Base-by-base conservation (phyloP, 2,797 vertebrate species). In the Phataginus tetradactyla region DNA sequence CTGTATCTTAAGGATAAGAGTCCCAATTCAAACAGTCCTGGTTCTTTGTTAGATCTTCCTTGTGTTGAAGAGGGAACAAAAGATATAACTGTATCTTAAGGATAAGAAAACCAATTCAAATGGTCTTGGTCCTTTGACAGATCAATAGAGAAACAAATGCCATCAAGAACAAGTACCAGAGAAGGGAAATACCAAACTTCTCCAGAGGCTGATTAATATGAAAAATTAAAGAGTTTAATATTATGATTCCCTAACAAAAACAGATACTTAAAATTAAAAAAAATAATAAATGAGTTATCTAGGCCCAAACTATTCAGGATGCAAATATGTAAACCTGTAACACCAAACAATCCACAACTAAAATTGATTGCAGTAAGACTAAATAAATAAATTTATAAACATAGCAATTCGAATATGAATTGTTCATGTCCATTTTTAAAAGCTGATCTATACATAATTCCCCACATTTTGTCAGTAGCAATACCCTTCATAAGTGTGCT, bases 111-210 rank as follows among this genome's bases (percentile, higher is more conserved):
- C 20, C 42, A 89, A 91, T 34, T 94, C 84, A 80, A 90, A 92
- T 23, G 15, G n/a, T 45, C 13, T 11, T 45, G 45, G 45, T 45
- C 49, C 42, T 77, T 74, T 69, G 29, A 69, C 27, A 53, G 21
- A 71, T 66, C 29, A 78, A 34, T 2, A 83, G 29, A 95, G 64
- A 90, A 78, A 80, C 34, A 83, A 68, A 89, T 68, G 45, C 7
- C 37, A 89, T 53, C 11, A 90, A 95, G 42, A 96, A 51, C 42
- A 91, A 93, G 51, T 59, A 66, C 27, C n/a, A 95, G 29, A 81
- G 79, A 84, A 90, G n/a, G 10, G 34, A 71, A 61, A 49, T n/a
- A 86, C 1, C 21, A 23, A 72, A 63, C 57, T 90, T 77, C 53
- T 75, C 71, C 78, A 87, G 42, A 87, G 25, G 29, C 5, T 55